These are phyloP conservation scores for Nymphalis io DNA, from an alignment of 1,140 invertebrate genomes.

Conservation along the genomic window DNA sequence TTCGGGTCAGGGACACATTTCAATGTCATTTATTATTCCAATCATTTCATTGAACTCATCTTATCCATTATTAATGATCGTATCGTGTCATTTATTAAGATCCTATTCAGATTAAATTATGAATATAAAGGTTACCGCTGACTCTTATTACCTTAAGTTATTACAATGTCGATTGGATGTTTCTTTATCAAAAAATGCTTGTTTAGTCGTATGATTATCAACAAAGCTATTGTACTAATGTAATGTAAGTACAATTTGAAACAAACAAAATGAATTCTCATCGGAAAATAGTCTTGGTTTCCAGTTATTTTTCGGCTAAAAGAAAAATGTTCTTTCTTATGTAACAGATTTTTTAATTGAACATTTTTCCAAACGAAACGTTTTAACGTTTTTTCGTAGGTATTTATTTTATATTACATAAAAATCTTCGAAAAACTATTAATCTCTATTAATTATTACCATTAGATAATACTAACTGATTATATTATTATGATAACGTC, in stretches of 20 bases:
- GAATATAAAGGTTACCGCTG: neutral
- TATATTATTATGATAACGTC: neutral
- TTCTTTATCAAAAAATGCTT: conserved; percentile 48
- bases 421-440: neutral
- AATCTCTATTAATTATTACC: neutral
- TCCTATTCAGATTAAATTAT: neutral
- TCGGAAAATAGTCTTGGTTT: conserved; percentile 64
- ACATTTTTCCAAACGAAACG: neutral
- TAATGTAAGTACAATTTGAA: conserved; percentile 38
- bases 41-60: conserved; percentile 7
- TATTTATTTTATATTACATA: too few relatives aligned
- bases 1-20: conserved; percentile 7
- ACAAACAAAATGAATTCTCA: conserved; percentile 62
- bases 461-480: neutral
- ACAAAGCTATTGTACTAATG: conserved; percentile 68
- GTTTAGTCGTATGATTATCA: conserved; percentile 59
- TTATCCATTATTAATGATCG: conserved; percentile 5
- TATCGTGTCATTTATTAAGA: conserved; percentile 1
- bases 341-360: conserved; percentile 2
- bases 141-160: neutral
- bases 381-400: too few relatives aligned
- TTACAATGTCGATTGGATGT: conserved; percentile 12
- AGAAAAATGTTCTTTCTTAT: neutral
- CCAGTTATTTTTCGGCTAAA: neutral
- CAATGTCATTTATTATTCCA: conserved; percentile 11